Evolutionary conservation across 2,113 vertebrate species (phyloP), one percentile per base, ranked within the genome.

Genomic region (Colinus virginianus): DNA sequence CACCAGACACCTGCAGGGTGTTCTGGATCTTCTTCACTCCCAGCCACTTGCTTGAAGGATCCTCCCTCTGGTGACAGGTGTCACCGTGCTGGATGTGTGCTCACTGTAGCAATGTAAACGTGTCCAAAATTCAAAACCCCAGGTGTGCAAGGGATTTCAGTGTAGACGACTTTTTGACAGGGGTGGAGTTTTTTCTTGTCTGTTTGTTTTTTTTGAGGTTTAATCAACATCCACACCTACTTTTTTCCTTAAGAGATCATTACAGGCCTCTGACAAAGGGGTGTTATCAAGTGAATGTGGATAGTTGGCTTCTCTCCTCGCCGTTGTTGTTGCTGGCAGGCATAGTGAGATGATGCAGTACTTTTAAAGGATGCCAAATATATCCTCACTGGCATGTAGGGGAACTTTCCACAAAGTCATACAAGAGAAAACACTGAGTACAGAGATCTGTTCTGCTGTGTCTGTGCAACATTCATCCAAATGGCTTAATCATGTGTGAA

Each of bases 351-450:
- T 90, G 84, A 97, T 95, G 95, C 90, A 88, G 90, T 91, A 56
- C 53, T 61, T 78, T 92, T 82, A 86, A 84, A 86, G 48, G 80
- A 84, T 88, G 92, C 80, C 72, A 76, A 95, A 90, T 94, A 43
- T 56, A 88, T 95, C 79, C 93, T 96, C 70, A 20, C 58, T 79
- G 92, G 64, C 84, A n/a, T 51, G 76, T 56, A 90, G 85, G 83
- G 94, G 80, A 88, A 92, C 85, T 93, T 97, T 96, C 93, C 84
- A 95, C 91, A 77, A 75, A 89, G 87, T 69, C 90, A 90, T 62
- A 49, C 80, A 55, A 92, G 78, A 95, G 69, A 90, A 92, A 93
- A 87, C 70, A 90, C 28, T 21, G 84, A 85, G 69, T 0, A 2
- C 92, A 78, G 92, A 87, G 59, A 84, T 67, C 72, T 0, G 0